Evolutionary conservation across 1,140 invertebrate genomes (phyloP).

Genomic region (Anastatus disparis): DNA sequence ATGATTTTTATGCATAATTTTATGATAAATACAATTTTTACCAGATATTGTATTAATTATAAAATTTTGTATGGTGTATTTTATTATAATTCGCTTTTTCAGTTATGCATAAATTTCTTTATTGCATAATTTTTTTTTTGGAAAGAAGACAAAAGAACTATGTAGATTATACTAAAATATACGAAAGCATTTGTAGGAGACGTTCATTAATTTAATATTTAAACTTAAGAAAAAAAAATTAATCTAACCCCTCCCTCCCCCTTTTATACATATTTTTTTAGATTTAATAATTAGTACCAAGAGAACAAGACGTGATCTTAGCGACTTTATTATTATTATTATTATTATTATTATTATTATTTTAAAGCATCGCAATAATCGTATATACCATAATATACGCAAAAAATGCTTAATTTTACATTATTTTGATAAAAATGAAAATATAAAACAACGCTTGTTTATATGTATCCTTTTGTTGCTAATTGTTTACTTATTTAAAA

Average conservation of each 20-base stretch:
- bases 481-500: background rate
- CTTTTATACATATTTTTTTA: slow-evolving; percentile 38
- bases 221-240: slow-evolving; percentile 40
- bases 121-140: slow-evolving; percentile 8
- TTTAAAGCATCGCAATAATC: background rate
- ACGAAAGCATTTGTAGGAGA: slow-evolving; percentile 44
- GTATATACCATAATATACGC: background rate
- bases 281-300: slow-evolving; percentile 32
- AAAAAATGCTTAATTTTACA: background rate
- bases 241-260: slow-evolving; percentile 20
- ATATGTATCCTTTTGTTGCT: background rate
- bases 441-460: background rate
- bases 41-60: slow-evolving; percentile 8
- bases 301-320: slow-evolving; percentile 36
- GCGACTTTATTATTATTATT: slow-evolving; percentile 17
- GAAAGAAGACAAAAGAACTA: slow-evolving; percentile 2
- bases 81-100: slow-evolving; percentile 18
- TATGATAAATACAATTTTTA: slow-evolving; percentile 5
- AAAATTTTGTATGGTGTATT: slow-evolving; percentile 14
- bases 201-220: slow-evolving; percentile 54
- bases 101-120: slow-evolving; percentile 25
- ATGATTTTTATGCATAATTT: slow-evolving; percentile 10
- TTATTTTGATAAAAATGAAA: slow-evolving; percentile 1
- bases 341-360: background rate
- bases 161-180: slow-evolving; percentile 14